Percentiles rank a stretch among this genome's conserved stretches.
Conservation (phyloP, 2,888 invertebrate species). For the Mythimna lalbum region DNA sequence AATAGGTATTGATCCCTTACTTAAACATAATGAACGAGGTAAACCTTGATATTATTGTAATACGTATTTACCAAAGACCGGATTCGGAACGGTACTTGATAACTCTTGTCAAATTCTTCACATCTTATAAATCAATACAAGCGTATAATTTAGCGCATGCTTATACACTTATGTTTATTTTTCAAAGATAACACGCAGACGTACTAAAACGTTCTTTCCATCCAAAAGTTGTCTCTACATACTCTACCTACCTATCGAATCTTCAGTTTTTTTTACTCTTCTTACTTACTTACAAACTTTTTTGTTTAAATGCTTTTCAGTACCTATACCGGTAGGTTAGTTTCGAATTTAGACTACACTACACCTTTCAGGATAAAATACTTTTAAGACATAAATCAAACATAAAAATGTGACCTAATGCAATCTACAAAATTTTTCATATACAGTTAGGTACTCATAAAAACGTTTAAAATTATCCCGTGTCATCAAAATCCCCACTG, state of each 20-base stretch:
- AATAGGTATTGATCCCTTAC: slow-evolving; percentile 6
- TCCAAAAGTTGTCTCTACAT: background rate
- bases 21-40: slow-evolving; percentile 26
- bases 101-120: slow-evolving; percentile 33
- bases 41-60: slow-evolving; percentile 30
- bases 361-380: background rate
- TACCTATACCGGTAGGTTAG: no score
- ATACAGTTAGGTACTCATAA: background rate
- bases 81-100: slow-evolving; percentile 14
- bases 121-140: slow-evolving; percentile 47
- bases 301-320: no score
- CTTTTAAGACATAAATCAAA: background rate
- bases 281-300: background rate
- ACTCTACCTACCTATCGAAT: background rate
- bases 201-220: background rate
- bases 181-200: background rate
- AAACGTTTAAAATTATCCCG: background rate
- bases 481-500: background rate
- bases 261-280: background rate
- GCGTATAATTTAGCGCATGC: slow-evolving; percentile 56
- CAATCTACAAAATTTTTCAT: background rate
- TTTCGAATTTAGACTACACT: no score
- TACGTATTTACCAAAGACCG: slow-evolving; percentile 12
- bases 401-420: background rate
- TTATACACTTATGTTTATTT: slow-evolving; percentile 36